Base-by-base conservation (phyloP, 2,797 vertebrate species). In the Rachycentron canadum region DNA sequence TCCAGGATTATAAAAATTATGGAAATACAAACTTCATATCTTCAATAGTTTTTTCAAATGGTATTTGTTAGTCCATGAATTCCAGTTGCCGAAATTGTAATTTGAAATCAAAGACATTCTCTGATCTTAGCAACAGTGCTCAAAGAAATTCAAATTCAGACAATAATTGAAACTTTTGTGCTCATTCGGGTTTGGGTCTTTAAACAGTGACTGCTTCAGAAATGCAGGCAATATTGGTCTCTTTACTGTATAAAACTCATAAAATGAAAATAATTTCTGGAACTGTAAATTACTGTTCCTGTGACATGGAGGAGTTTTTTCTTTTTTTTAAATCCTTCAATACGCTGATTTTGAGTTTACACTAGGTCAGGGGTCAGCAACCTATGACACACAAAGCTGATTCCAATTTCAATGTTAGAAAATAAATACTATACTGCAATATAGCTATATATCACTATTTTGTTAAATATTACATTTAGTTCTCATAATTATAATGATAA, bases 211-310 rank as follows among this genome's bases (percentile, higher is more conserved):
- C 85, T 89, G 86, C 81, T 91, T 90, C 55, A 88, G 79, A 88
- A 87, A 84, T 73, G 60, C 41, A 47, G 69, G 67, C 74, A 81
- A 16, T 73, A 73, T 69, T 73, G 32, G 23, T 77, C 68, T 83
- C 36, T 79, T 85, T 88, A 68, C 73, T 83, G 72, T 88, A 88
- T 84, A 73, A 86, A 91, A 92, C 88, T 88, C 91, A 92, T 88
- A 60, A 89, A 93, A 91, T 92, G 85, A 93, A 92, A 93, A 92
- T 89, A 88, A 90, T 87, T 67, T 81, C 57, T 76, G 70, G 56
- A 61, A 78, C 64, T 83, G 25, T 75, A 25, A 79, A 77, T 56
- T 2, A 47, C 3, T n/a, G 45, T 85, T 86, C 69, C 73, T 26
- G 7, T 76, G 70, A 58, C 4, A 69, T 28, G 65, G 0, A 30